Evolutionary conservation across 1,140 invertebrate genomes (phyloP), one percentile per base, ranked within the genome.

Genomic region (Drosophila subpulchrella): DNA sequence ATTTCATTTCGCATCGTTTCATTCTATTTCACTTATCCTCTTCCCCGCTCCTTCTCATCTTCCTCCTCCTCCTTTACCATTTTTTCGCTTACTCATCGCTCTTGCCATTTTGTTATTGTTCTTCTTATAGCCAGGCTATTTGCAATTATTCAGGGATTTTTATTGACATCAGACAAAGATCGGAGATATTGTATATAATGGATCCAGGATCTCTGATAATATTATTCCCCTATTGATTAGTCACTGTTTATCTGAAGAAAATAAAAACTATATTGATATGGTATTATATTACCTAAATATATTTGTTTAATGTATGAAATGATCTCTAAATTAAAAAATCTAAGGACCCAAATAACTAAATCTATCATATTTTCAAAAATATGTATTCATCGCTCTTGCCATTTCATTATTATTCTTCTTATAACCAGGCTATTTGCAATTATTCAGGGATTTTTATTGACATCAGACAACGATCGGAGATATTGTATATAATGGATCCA

Each of bases 391-490:
- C 53, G 47, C 24, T 41, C 48, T 39, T 74, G 13, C 50, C 67
- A 30, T 34, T 60, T 53, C 50, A 27, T 59, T 75, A 72, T 57
- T 30, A 38, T 46, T 56, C 50, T 38, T 65, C 38, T 81, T 68
- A 34, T 68, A 39, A 46, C 47, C 47, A 20, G 51, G 59, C 58
- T 65, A 72, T 50, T 76, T 50, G 65, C 56, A 61, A 62, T 71
- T 58, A 39, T 75, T 80, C 59, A 60, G 75, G 68, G 41, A 50
- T 54, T 75, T 81, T 82, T 82, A 82, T 78, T 61, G 42, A 27
- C 74, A 32, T 42, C 34, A 65, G 71, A 47, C 54, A 13, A 17
- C 20, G 50, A 32, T 50, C 48, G n/a, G 4, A n/a, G 47, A 32
- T 20, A 20, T 44, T 20, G 4, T 50, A 32, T 50, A 15, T 15